Evolutionary conservation across 1,140 invertebrate genomes (phyloP), one percentile per base, ranked within the genome.

Genomic region (Scaptodrosophila lebanonensis): DNA sequence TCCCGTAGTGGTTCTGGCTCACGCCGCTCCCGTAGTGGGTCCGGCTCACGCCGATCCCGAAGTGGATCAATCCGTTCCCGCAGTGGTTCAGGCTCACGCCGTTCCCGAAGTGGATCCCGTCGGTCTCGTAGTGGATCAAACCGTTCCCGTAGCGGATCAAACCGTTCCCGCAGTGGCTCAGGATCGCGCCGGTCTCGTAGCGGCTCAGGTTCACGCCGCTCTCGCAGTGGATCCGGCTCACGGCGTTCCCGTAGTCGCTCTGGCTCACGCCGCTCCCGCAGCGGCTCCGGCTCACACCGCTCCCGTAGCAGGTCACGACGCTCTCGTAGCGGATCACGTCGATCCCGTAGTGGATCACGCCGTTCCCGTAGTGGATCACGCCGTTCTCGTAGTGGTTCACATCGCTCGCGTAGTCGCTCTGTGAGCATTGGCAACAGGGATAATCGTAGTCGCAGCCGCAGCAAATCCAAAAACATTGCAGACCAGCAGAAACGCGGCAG

Each of bases 401-500:
- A 56, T 1, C 72, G 82, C 35, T 89, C 89, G 1, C 53, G 58
- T 3, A 64, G 83, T 20, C 73, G 85, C 48, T 88, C 79, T 2
- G 71, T 76, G n/a, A 87, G 82, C 22, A 57, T 58, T 36, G 85
- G 56, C 69, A 8, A 59, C 30, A 35, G n/a, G n/a, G n/a, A n/a
- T n/a, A n/a, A n/a, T n/a, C n/a, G n/a, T n/a, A n/a, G n/a, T n/a
- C 62, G 42, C 9, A 47, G 53, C 20, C 64, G 22, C 5, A 42
- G 57, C 11, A 61, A 60, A 6, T 12, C 18, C 3, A 57, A 50
- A 32, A 48, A 35, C 63, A 71, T 30, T 71, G 63, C 4, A 61
- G 58, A n/a, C 79, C 67, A n/a, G n/a, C n/a, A n/a, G n/a, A n/a
- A n/a, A 48, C 88, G 86, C 7, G 77, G 83, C 17, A 88, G 87